Percentiles rank a stretch among this genome's conserved stretches.
phyloP scores from a whole-genome alignment of 35 echinoderm and acorn worm genomes.

The Ophiothrix spiculata region DNA sequence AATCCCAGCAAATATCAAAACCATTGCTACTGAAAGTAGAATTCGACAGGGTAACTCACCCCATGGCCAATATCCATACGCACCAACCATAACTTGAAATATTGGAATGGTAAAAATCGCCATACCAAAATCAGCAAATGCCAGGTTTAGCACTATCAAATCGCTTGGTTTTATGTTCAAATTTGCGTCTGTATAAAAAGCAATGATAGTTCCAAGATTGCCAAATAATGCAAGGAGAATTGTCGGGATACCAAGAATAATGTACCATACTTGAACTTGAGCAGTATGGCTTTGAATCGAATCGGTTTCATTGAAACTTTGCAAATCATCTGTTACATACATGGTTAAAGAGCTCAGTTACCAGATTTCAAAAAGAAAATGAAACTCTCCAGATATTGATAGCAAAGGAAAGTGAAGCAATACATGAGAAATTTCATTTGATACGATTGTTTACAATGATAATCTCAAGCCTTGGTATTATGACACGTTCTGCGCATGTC shows the following conservation, averaged over 20 bases:
- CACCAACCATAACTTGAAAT: not conserved
- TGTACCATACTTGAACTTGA: not conserved
- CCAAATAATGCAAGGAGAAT: not conserved
- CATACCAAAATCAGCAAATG: not conserved
- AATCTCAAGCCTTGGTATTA: too few species aligned
- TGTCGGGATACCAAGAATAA: not conserved
- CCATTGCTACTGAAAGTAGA: not conserved
- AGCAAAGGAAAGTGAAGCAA: too few species aligned
- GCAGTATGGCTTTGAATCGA: too few species aligned
- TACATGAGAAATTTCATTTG: too few species aligned
- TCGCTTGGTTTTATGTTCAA: not conserved
- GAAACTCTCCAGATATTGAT: too few species aligned
- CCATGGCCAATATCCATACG: not conserved
- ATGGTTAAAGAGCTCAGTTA: too few species aligned
- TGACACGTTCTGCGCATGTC: too few species aligned
- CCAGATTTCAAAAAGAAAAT: too few species aligned
- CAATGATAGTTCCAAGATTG: not conserved
- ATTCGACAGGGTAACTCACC: not conserved
- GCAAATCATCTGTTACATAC: too few species aligned
- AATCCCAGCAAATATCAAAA: not conserved
- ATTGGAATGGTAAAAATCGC: not conserved
- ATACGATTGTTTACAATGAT: too few species aligned
- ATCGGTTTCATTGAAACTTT: too few species aligned
- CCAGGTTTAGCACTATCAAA: not conserved
- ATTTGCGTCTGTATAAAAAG: not conserved